Evolutionary conservation across 2,888 invertebrate species (phyloP), one percentile per base, ranked within the genome.

Genomic region (Leptogaster cylindrica): DNA sequence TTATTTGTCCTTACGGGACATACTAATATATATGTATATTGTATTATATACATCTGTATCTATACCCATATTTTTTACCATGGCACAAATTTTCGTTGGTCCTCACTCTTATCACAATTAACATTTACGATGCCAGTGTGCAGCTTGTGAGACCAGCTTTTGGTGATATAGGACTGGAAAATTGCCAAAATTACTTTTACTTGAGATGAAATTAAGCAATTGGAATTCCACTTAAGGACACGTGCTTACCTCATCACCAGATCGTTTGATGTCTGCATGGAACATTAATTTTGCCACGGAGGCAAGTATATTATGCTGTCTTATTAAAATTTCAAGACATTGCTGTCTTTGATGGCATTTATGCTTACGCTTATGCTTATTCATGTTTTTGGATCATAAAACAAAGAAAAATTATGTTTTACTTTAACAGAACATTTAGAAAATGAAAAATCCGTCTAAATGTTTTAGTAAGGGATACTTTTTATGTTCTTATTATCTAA

Each of bases 21-120:
- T n/a, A n/a, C n/a, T n/a, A n/a, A n/a, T n/a, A n/a, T n/a, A n/a
- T n/a, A n/a, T n/a, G n/a, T n/a, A n/a, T n/a, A n/a, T n/a, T n/a
- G n/a, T n/a, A n/a, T n/a, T n/a, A n/a, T n/a, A n/a, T n/a, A n/a
- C n/a, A n/a, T n/a, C n/a, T n/a, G n/a, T n/a, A n/a, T n/a, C n/a
- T n/a, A n/a, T n/a, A n/a, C n/a, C n/a, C n/a, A n/a, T 27, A 39
- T 27, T 28, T 61, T 44, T 61, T 27, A 44, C 44, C 44, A 20
- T 16, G 44, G 28, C 18, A 44, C 28, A 44, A 61, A 61, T 61
- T 61, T 61, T 44, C 61, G 61, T 16, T 18, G 23, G 28, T 44
- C 61, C 18, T 44, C 61, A 44, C 44, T 61, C 44, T 61, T 61
- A 61, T 61, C 44, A 44, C 61, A 61, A 61, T 61, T 61, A 61